Evolutionary conservation across 2,888 invertebrate genomes (phyloP).

Genomic region (Protophormia terraenovae): DNA sequence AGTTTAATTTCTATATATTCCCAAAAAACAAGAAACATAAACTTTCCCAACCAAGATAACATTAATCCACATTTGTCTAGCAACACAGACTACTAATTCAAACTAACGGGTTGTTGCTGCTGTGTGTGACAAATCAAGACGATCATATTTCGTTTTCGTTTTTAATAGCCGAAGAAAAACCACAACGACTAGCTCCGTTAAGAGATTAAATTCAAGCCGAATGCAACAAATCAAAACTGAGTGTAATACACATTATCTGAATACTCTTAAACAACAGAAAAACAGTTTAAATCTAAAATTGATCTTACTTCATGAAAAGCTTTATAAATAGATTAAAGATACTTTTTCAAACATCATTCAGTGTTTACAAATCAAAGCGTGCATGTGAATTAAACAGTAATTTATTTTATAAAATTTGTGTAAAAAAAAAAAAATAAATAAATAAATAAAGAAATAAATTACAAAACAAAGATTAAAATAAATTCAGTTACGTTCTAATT

Average conservation of each 20-base stretch:
- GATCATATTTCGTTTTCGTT: constrained; percentile 14
- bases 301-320: background rate
- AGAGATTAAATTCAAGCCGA: constrained; percentile 17
- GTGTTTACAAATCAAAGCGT: constrained; percentile 22
- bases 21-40: background rate
- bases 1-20: background rate
- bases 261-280: constrained; percentile 15
- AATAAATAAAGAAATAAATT: background rate
- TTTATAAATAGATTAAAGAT: constrained; percentile 53
- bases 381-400: background rate
- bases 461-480: background rate
- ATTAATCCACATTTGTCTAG: background rate
- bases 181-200: background rate
- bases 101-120: background rate
- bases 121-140: background rate
- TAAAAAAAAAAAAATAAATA: background rate
- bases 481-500: constrained; percentile 12
- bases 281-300: too few species aligned
- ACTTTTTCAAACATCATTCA: constrained; percentile 10
- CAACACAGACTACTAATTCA: background rate
- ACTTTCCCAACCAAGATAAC: background rate
- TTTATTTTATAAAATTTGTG: background rate
- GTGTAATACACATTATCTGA: background rate
- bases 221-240: background rate
- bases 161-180: background rate